Conservation (phyloP, 2,797 vertebrate genomes). For the Eulemur coronatus region DNA sequence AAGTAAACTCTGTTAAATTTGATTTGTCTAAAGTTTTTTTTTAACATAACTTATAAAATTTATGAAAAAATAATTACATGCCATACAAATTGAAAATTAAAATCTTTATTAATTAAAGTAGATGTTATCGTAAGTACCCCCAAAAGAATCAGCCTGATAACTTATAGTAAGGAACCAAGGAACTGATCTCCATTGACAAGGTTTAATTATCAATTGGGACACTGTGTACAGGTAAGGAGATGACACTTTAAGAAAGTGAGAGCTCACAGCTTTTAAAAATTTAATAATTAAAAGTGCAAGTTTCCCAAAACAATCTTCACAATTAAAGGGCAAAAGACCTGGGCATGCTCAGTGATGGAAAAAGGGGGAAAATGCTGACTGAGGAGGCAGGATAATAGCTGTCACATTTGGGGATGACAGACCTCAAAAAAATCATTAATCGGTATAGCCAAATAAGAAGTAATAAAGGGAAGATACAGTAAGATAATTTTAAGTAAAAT, state of each 20-base stretch:
- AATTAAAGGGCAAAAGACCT: background rate
- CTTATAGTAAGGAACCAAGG: background rate
- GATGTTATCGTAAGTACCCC: background rate
- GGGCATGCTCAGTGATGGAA: background rate
- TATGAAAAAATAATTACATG: background rate
- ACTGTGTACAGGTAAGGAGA: background rate
- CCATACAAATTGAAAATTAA: background rate
- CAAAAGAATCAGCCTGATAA: background rate
- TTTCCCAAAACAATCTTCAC: background rate
- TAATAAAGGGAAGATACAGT: background rate
- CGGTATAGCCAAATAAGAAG: background rate
- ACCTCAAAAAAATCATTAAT: background rate
- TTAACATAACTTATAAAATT: background rate
- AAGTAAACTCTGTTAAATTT: background rate
- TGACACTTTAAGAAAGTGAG: background rate
- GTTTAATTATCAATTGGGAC: background rate
- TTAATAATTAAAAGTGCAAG: background rate
- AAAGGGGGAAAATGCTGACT: background rate
- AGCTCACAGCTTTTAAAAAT: background rate
- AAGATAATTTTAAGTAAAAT: slow-evolving; percentile 34
- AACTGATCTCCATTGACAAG: background rate
- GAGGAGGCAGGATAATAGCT: background rate
- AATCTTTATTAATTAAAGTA: background rate
- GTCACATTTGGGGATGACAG: background rate
- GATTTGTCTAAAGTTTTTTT: background rate